Conservation (phyloP, 2,113 vertebrate genomes). For the Fulica atra region DNA sequence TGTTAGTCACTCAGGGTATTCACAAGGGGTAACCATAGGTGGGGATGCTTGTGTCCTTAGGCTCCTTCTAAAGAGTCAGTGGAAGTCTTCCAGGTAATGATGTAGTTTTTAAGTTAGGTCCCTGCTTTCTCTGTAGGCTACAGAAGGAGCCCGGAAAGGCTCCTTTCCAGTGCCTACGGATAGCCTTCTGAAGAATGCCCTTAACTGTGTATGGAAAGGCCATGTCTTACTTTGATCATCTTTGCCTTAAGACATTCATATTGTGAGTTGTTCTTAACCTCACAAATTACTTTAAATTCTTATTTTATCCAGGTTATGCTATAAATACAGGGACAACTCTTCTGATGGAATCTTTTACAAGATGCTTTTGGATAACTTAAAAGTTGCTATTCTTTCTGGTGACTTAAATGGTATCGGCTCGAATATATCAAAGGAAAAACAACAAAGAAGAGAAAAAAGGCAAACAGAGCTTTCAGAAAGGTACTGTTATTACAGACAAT, state of each 20-base stretch:
- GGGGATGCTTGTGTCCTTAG: background rate
- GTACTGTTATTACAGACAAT: constrained; percentile 29
- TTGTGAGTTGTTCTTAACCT: background rate
- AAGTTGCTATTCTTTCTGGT: constrained; percentile 17
- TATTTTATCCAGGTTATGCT: constrained; percentile 64
- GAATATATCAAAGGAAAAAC: background rate
- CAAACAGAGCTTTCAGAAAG: constrained; percentile 42
- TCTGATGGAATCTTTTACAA: constrained; percentile 66
- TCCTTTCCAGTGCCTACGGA: background rate
- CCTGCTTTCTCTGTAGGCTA: background rate
- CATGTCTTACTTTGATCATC: background rate
- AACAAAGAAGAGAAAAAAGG: constrained; percentile 57
- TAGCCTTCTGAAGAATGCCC: background rate
- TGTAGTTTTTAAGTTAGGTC: background rate
- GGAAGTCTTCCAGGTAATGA: background rate
- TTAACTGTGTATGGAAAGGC: background rate
- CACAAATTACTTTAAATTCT: background rate
- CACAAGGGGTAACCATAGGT: background rate
- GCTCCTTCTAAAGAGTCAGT: background rate
- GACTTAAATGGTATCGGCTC: constrained; percentile 2
- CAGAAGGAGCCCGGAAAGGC: background rate
- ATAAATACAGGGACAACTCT: constrained; percentile 56
- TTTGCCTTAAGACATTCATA: background rate
- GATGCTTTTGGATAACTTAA: constrained; percentile 65
- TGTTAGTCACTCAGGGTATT: background rate